phyloP scores from a whole-genome alignment of 2,797 vertebrate species.

The Sphenodon punctatus region DNA sequence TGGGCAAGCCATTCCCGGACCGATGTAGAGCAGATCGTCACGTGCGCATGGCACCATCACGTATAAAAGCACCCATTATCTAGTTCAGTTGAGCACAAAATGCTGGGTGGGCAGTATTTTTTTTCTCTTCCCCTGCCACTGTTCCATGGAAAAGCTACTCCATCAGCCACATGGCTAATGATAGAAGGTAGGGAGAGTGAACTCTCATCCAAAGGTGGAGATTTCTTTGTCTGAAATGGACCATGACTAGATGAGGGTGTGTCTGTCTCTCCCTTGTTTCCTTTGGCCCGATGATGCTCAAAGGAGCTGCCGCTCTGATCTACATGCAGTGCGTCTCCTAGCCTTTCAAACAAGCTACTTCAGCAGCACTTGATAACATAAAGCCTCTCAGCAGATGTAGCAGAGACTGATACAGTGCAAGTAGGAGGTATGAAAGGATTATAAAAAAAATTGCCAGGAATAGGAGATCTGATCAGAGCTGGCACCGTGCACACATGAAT shows the following conservation, averaged over 20 bases:
- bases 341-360: background rate
- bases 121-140: background rate
- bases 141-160: background rate
- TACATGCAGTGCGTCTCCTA: background rate
- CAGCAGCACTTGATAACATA: accelerated
- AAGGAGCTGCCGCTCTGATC: constrained; percentile 38
- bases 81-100: constrained; percentile 30
- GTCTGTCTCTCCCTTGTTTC: background rate
- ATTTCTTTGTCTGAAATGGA: background rate
- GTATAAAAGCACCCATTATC: too few relatives aligned
- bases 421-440: background rate
- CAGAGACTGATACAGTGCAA: accelerated
- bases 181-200: background rate
- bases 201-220: constrained; percentile 13
- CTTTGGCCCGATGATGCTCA: constrained; percentile 38
- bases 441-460: background rate
- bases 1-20: too few relatives aligned
- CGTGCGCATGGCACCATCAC: too few relatives aligned
- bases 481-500: background rate
- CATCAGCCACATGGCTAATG: background rate
- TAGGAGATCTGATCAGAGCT: background rate
- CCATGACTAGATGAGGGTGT: background rate
- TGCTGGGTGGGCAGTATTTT: too few relatives aligned
- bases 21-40: too few relatives aligned
- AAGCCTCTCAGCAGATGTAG: accelerated